Evolutionary conservation across 2,888 invertebrate genomes (phyloP), one percentile per base, ranked within the genome.

Genomic region (Dorcus hopei): DNA sequence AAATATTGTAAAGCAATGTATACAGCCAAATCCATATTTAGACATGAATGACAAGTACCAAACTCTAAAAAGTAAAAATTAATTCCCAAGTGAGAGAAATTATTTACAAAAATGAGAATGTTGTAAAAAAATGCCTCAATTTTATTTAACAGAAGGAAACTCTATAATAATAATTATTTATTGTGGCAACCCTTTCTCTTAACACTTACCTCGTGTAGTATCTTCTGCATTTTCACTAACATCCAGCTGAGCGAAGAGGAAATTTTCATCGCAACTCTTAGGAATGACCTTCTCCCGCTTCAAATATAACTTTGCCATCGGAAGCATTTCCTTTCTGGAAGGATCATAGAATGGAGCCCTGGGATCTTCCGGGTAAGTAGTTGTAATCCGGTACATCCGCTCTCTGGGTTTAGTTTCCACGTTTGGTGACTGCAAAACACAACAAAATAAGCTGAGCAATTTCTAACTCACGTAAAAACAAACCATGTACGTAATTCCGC

Each of bases 291-390:
- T 83, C 65, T 90, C 89, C 57, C 95, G 78, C 11, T 85, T 86
- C 52, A 99, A 81, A 70, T 90, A 87, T 2, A 98, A 82, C 38
- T 82, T 85, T 0, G 97, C 98, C 76, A 99, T 78, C 0, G 98
- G 94, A 33, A 47, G 58, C 83, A 98, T 90, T 54, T 84, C 84
- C 19, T 76, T 70, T 3, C 81, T 81, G 3, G 81, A 78, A 0
- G 89, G 86, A 74, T 92, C 88, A 79, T 93, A 97, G 79, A 98
- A 99, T 0, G 98, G 98, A 0, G 96, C 91, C 60, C 90, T 84
- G 0, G 91, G 90, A 80, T 97, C 93, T 77, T 93, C 92, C 0
- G 97, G 97, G 77, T 90, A 93, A 78, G 87, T 90, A 2, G 91
- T 88, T 0, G 97, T 97, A 69, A 99, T 97, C 59, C 87, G 85